phyloP scores from a whole-genome alignment of 2,113 vertebrate genomes.

The Mesembrinibis cayennensis region DNA sequence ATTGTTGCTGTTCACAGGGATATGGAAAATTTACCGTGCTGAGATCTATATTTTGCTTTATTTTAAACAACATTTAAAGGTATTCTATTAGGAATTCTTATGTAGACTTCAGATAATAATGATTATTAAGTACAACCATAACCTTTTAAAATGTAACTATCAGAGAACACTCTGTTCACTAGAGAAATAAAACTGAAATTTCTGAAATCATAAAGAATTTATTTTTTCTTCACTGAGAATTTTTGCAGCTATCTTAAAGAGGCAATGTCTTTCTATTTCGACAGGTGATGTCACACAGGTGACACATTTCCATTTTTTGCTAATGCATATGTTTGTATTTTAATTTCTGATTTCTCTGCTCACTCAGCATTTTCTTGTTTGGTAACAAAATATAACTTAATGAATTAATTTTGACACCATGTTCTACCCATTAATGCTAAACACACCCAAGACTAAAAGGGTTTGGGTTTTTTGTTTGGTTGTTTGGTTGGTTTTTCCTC shows the following conservation, averaged over 20 bases:
- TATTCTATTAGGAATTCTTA: not conserved
- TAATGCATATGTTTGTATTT: not conserved
- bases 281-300: not conserved
- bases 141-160: not conserved
- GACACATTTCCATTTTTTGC: not conserved
- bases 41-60: not conserved
- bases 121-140: not conserved
- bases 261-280: not conserved
- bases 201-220: not conserved
- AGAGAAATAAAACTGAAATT: not conserved
- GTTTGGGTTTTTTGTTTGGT: accelerated
- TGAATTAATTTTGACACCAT: not conserved
- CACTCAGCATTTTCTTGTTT: not conserved
- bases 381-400: not conserved
- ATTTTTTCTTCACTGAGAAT: not conserved
- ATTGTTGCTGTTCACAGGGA: not conserved
- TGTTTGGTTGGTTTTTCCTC: not conserved
- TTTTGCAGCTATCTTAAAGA: not conserved
- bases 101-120: not conserved
- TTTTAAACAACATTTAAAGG: not conserved
- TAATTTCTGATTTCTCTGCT: not conserved
- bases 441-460: not conserved
- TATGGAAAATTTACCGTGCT: not conserved
- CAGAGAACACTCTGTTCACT: not conserved
- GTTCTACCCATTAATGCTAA: not conserved